A percentile compares a stretch with the other conserved stretches of the same genome.
These are phyloP conservation scores for Ceratina australensis DNA, from an alignment of 1,140 invertebrate genomes.

Conservation along the genomic window DNA sequence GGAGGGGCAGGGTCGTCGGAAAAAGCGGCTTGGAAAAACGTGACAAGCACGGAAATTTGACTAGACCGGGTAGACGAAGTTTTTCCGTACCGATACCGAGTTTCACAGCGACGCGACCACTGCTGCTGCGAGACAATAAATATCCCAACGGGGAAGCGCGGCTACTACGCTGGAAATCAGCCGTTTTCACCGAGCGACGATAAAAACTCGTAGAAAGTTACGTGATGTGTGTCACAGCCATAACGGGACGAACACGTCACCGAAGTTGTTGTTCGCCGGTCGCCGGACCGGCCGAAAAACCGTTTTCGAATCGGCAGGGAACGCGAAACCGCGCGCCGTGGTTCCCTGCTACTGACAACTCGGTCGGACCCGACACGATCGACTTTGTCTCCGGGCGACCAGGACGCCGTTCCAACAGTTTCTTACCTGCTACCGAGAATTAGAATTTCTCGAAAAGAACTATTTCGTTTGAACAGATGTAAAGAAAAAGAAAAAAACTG, in stretches of 20 bases:
- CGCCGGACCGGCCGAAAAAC: conserved; percentile 14
- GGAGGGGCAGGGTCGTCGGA: no score
- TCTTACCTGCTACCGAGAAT: no score
- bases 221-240: conserved; percentile 59
- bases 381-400: no score
- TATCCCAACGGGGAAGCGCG: conserved; percentile 24
- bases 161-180: conserved; percentile 42
- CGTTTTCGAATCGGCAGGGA: not conserved
- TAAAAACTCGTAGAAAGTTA: conserved; percentile 62
- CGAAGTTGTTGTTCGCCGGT: conserved; percentile 41
- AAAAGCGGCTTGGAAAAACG: not conserved
- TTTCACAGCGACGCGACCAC: not conserved
- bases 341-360: no score
- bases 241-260: conserved; percentile 50
- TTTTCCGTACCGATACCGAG: conserved; percentile 34
- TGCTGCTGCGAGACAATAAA: conserved; percentile 34
- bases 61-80: not conserved
- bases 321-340: no score
- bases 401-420: no score
- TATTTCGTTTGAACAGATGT: no score
- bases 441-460: no score
- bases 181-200: conserved; percentile 50
- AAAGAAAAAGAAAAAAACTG: no score
- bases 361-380: no score
- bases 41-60: not conserved